These are phyloP conservation scores for Schmidtea mediterranea DNA, from an alignment of 1,140 invertebrate species.

Conservation along the genomic window DNA sequence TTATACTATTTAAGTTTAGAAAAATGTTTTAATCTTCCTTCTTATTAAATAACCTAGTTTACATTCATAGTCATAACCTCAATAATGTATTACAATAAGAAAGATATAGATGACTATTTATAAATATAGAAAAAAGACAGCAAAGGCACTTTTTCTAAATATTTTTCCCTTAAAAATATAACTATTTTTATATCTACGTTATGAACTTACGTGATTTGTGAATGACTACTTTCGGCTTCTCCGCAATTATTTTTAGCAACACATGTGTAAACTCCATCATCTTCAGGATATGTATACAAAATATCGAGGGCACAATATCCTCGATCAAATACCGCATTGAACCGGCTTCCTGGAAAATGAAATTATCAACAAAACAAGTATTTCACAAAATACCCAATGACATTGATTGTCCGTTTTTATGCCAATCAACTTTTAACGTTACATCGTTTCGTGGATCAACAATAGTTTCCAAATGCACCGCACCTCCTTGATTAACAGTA, in stretches of 20 bases:
- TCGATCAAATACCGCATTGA: conserved; percentile 5
- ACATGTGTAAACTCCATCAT: conserved; percentile 2
- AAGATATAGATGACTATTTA: too few relatives aligned
- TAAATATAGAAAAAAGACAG: too few relatives aligned
- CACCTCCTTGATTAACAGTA: neutral
- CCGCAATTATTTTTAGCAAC: conserved; percentile 2
- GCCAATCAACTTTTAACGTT: neutral
- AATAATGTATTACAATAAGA: too few relatives aligned
- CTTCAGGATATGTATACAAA: conserved; percentile 4
- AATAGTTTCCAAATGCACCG: conserved; percentile 1
- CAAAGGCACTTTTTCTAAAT: too few relatives aligned
- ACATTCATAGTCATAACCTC: too few relatives aligned
- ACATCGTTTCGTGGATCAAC: neutral
- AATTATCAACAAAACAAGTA: too few relatives aligned
- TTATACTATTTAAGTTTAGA: too few relatives aligned
- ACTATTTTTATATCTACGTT: too few relatives aligned
- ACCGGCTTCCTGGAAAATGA: neutral
- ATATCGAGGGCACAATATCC: conserved; percentile 3
- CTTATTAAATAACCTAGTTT: too few relatives aligned
- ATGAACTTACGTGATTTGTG: neutral
- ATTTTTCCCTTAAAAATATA: too few relatives aligned
- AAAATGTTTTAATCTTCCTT: too few relatives aligned
- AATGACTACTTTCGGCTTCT: neutral
- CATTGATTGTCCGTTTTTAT: conserved; percentile 2
- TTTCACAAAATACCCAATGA: neutral